Percentiles rank a stretch among this genome's conserved stretches.
phyloP scores from a whole-genome alignment of 35 echinoderm and acorn worm species.

The Apostichopus californicus region DNA sequence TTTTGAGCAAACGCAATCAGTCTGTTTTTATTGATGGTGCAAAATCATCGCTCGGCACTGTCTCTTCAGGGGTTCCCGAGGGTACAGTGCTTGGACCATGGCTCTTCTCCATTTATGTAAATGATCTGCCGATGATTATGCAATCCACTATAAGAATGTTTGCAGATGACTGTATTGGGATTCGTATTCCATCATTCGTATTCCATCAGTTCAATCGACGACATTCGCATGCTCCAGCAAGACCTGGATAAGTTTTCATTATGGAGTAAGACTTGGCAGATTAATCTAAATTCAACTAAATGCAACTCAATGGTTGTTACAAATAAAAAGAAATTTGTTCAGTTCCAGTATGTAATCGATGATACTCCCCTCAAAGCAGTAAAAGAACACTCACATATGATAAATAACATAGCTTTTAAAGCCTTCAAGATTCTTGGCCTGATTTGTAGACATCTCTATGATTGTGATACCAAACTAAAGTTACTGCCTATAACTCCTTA shows the following conservation, averaged over 20 bases:
- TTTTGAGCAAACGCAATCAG: not conserved
- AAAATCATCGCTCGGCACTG: not conserved
- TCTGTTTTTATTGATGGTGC: conserved; percentile 39
- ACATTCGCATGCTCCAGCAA: conserved; percentile 11
- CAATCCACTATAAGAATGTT: conserved; percentile 20
- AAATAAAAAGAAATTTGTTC: not conserved
- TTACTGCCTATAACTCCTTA: conserved; percentile 26
- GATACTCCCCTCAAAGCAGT: not conserved
- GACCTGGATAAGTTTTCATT: not conserved
- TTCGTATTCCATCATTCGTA: not conserved
- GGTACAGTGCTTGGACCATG: conserved; percentile 32
- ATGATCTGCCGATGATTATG: conserved; percentile 26
- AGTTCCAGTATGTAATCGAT: not conserved
- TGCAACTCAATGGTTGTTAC: conserved; percentile 36
- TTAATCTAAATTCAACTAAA: conserved; percentile 48
- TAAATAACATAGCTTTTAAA: not conserved
- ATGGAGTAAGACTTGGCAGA: conserved; percentile 48
- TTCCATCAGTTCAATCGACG: not conserved
- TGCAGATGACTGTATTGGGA: conserved; percentile 51
- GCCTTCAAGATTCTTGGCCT: no score
- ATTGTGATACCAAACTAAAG: conserved; percentile 49
- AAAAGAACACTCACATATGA: conserved; percentile 25
- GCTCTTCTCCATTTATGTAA: not conserved
- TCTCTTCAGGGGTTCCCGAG: conserved; percentile 51
- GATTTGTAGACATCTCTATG: not conserved